Conservation (phyloP, 2,888 invertebrate species). For the Macaria liturata region DNA sequence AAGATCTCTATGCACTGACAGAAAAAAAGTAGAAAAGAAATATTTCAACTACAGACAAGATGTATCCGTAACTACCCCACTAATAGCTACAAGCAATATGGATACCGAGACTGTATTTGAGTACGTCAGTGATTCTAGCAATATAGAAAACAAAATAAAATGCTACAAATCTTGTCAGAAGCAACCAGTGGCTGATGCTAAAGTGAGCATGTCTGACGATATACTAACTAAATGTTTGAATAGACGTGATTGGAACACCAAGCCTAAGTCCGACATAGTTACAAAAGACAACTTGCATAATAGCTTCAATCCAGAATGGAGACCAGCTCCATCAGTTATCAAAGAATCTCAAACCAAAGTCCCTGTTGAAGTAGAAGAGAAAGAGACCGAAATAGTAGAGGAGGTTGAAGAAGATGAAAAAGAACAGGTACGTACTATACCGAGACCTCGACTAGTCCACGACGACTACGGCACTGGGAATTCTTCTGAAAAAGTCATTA, state of each 20-base stretch:
- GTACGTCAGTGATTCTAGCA: slow-evolving; percentile 59
- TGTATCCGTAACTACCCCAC: slow-evolving; percentile 67
- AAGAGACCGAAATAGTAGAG: slow-evolving; percentile 35
- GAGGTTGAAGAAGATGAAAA: slow-evolving; percentile 46
- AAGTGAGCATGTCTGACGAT: slow-evolving; percentile 68
- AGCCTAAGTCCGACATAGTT: slow-evolving; percentile 47
- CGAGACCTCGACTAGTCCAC: slow-evolving; percentile 11
- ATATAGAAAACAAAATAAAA: slow-evolving; percentile 61
- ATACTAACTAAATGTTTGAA: slow-evolving; percentile 70
- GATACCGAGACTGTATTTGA: slow-evolving; percentile 65
- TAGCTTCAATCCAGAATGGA: slow-evolving; percentile 5
- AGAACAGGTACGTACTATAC: not conserved
- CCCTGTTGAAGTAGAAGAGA: slow-evolving; percentile 8
- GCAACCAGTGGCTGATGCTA: slow-evolving; percentile 47
- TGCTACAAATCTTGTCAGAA: slow-evolving; percentile 71
- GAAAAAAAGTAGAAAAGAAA: slow-evolving; percentile 52
- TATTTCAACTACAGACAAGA: slow-evolving; percentile 66
- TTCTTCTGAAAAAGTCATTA: slow-evolving; percentile 58
- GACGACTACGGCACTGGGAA: slow-evolving; percentile 25
- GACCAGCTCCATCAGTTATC: not conserved
- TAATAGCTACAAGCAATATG: slow-evolving; percentile 64
- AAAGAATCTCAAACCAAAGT: slow-evolving; percentile 4
- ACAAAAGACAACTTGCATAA: slow-evolving; percentile 5
- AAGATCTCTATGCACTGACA: slow-evolving; percentile 44
- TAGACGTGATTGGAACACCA: slow-evolving; percentile 62